phyloP scores from a whole-genome alignment of 2,888 invertebrate genomes.

The Hypolimnas misippus region DNA sequence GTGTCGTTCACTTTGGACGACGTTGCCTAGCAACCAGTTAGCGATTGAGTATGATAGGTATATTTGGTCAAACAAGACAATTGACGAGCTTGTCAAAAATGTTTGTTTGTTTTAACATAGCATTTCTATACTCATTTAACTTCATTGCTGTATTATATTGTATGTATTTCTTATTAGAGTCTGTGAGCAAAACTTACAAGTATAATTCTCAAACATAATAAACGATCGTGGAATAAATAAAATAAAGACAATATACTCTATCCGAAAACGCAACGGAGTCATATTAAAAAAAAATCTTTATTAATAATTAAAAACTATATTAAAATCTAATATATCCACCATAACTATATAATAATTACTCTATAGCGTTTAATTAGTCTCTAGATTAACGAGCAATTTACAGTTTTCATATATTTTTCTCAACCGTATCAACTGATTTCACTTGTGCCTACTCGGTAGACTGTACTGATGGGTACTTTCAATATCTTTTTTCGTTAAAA shows the following conservation, averaged over 20 bases:
- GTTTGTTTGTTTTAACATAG: too few relatives aligned
- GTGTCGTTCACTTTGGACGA: too few relatives aligned
- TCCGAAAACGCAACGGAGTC: neutral
- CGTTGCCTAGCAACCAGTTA: too few relatives aligned
- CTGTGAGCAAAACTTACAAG: too few relatives aligned
- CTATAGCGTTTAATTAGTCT: too few relatives aligned
- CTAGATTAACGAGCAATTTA: slow-evolving; percentile 12
- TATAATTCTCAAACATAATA: too few relatives aligned
- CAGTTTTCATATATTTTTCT: slow-evolving; percentile 2
- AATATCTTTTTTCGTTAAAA: slow-evolving; percentile 53
- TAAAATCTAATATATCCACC: slow-evolving; percentile 12
- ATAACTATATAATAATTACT: neutral
- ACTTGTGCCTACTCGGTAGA: slow-evolving; percentile 18
- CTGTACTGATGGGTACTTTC: slow-evolving; percentile 14
- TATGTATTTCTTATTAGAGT: too few relatives aligned
- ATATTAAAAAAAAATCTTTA: slow-evolving; percentile 5
- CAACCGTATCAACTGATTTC: neutral
- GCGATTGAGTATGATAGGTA: too few relatives aligned
- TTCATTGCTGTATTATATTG: too few relatives aligned
- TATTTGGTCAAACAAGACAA: too few relatives aligned
- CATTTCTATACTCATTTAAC: too few relatives aligned
- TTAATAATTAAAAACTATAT: slow-evolving; percentile 12
- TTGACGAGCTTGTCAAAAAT: too few relatives aligned
- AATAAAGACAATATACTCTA: neutral
- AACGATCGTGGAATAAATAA: neutral